Percentiles rank a stretch among this genome's conserved stretches.
Conservation (phyloP, 2,888 invertebrate species). For the Onthophagus sagittarius region DNA sequence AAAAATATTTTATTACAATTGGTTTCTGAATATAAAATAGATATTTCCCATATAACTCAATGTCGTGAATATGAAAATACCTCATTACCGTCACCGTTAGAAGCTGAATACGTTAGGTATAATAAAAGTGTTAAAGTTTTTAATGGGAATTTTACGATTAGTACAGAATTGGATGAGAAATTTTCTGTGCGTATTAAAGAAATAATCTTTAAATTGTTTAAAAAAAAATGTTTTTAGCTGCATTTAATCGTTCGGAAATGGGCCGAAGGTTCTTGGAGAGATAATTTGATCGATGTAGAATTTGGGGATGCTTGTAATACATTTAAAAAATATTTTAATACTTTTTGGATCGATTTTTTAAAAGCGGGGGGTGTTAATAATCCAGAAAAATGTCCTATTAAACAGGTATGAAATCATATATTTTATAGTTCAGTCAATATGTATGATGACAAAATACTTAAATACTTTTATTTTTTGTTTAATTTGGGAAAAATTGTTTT, state of each 20-base stretch:
- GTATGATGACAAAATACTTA: no score
- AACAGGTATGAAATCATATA: neutral
- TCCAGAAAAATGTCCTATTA: constrained; percentile 17
- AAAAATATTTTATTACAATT: neutral
- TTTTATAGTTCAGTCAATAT: no score
- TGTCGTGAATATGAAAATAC: constrained; percentile 17
- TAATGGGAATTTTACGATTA: constrained; percentile 18
- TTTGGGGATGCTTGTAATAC: constrained; percentile 13
- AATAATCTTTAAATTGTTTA: neutral
- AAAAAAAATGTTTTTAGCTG: neutral
- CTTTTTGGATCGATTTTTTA: constrained; percentile 20
- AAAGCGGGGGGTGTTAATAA: constrained; percentile 13
- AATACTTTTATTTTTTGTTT: no score
- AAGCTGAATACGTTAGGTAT: constrained; percentile 16
- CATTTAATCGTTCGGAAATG: constrained; percentile 13
- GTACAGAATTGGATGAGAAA: constrained; percentile 17
- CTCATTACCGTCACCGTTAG: constrained; percentile 17
- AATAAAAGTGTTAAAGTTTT: constrained; percentile 19
- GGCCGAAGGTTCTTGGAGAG: constrained; percentile 21
- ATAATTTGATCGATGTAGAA: constrained; percentile 4
- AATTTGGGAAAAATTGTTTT: no score
- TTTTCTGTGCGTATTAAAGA: constrained; percentile 13
- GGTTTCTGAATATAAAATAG: constrained; percentile 18
- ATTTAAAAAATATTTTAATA: constrained; percentile 9
- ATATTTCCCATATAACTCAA: constrained; percentile 11